A percentile compares a stretch with the other conserved stretches of the same genome.
These are phyloP conservation scores for Chaetorhynchus papuensis DNA, from an alignment of 2,113 vertebrate species.

Conservation along the genomic window DNA sequence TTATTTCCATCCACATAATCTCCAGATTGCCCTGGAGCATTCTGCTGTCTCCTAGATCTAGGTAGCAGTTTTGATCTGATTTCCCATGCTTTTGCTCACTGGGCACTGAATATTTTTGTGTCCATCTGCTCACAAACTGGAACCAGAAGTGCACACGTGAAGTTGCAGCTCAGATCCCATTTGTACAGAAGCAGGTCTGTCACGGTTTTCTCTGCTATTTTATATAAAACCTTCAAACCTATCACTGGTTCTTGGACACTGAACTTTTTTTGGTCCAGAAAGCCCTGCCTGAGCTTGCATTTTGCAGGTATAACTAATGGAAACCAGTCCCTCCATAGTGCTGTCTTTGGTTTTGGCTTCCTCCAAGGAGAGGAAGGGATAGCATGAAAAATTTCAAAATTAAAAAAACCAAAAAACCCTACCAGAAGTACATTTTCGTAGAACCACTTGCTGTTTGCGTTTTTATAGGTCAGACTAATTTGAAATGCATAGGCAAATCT, in stretches of 20 bases:
- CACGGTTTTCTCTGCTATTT: not conserved
- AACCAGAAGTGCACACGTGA: not conserved
- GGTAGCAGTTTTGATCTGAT: not conserved
- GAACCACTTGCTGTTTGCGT: slow-evolving; percentile 16
- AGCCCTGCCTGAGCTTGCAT: not conserved
- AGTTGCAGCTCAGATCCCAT: not conserved
- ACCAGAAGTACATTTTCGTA: not conserved
- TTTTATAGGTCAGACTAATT: slow-evolving; percentile 64
- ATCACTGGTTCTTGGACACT: accelerated
- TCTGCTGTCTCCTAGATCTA: not conserved
- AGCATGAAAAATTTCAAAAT: not conserved
- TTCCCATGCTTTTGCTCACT: not conserved
- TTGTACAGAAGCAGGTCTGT: not conserved
- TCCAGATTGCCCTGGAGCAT: not conserved
- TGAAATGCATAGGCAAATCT: slow-evolving; percentile 65
- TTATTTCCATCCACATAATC: slow-evolving; percentile 3
- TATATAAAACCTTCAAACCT: not conserved
- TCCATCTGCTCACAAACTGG: not conserved
- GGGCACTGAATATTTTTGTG: not conserved
- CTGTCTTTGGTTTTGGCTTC: not conserved
- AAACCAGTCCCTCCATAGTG: not conserved
- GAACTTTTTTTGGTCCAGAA: not conserved
- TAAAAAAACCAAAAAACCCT: not conserved
- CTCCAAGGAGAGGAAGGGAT: not conserved
- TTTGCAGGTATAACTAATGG: not conserved